Percentiles rank a stretch among this genome's conserved stretches.
Evolutionary conservation across 2,888 invertebrate genomes (phyloP).

Genomic region (Spicauda simplicius): DNA sequence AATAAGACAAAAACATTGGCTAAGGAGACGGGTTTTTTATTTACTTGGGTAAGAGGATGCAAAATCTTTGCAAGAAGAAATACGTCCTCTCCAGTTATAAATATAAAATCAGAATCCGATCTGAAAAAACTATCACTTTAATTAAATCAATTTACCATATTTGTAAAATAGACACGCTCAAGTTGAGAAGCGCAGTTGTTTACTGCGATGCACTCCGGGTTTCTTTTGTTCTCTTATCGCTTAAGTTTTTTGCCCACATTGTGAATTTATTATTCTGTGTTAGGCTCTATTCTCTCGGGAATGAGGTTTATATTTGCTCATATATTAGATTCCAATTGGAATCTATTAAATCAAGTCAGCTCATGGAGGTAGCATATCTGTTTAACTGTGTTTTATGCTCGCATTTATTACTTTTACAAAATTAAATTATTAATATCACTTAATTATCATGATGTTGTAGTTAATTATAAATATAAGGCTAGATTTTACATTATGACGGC

Average conservation of each 20-base stretch:
- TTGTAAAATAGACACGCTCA: neutral
- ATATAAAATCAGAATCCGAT: conserved; percentile 4
- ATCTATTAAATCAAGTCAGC: too few species aligned
- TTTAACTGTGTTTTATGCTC: too few species aligned
- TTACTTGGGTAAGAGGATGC: conserved; percentile 10
- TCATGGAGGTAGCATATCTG: too few species aligned
- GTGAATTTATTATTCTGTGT: neutral
- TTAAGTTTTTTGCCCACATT: neutral
- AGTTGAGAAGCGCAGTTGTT: conserved; percentile 9
- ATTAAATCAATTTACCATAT: neutral
- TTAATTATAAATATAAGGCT: neutral
- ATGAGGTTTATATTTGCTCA: neutral
- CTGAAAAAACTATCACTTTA: conserved; percentile 12
- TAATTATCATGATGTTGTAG: too few species aligned
- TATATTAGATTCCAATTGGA: too few species aligned
- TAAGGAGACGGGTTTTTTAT: conserved; percentile 4
- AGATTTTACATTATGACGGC: neutral
- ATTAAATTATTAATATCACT: too few species aligned
- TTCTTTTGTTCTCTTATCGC: conserved; percentile 12
- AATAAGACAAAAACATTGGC: conserved; percentile 6
- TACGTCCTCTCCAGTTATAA: conserved; percentile 6
- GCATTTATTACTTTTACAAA: too few species aligned
- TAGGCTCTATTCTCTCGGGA: neutral
- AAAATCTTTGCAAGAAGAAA: conserved; percentile 18
- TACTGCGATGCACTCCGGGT: neutral